Evolutionary conservation across 1,140 invertebrate genomes (phyloP), one percentile per base, ranked within the genome.

Genomic region (Neodiprion fabricii): DNA sequence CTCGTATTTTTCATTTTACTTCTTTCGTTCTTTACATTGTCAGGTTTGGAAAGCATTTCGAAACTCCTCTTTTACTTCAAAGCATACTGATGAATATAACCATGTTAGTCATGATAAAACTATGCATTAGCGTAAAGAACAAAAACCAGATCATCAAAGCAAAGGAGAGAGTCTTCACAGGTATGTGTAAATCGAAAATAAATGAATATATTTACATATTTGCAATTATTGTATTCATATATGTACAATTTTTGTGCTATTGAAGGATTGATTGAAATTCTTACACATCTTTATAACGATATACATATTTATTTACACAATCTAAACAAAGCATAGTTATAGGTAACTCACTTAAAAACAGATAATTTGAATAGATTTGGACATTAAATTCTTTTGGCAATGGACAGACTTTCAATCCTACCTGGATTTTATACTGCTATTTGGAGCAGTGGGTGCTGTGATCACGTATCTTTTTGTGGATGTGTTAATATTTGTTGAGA

Each of bases 341-440:
- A 40, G 28, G 5, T 40, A 40, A 40, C 28, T 40, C 28, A 40
- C 28, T 40, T 40, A 40, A 40, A 40, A 40, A 40, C 28, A 40
- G 82, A 79, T 78, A 78, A 79, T 83, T 89, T 85, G 72, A 85
- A 82, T 89, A 97, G 96, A 98, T 92, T 95, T 97, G 88, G 95
- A 97, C 83, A 89, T 91, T 80, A 93, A 93, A 82, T 95, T 96
- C 89, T 99, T 99, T 91, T 99, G 98, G 98, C 95, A 96, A 84
- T 99, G 98, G 98, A 98, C 97, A 74, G 97, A 99, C 89, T 98
- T 99, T 85, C 93, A 95, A 84, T 99, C 97, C 67, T 99, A 99
- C 83, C 82, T 99, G 75, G 95, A 99, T 83, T 99, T 97, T 84
- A 94, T 98, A 89, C 86, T 96, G 69, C 90, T 95, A 1, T 98